Percentiles rank a stretch among this genome's conserved stretches.
phyloP scores from a whole-genome alignment of 2,888 invertebrate species.

The Diarsia mendica region DNA sequence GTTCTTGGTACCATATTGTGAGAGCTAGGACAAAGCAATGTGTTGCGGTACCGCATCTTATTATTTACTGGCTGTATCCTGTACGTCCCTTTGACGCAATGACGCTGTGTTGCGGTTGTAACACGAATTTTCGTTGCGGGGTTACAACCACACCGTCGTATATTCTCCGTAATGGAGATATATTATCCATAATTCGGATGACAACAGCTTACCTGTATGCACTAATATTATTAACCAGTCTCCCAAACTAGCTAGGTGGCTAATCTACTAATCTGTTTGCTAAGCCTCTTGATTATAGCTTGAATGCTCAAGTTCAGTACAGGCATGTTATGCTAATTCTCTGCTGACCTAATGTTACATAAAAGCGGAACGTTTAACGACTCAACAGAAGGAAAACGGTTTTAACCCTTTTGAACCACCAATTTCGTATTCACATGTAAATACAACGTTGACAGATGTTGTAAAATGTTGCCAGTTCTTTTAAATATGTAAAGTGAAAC shows the following conservation, averaged over 20 bases:
- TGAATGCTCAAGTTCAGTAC: conserved; percentile 12
- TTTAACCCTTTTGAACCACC: conserved; percentile 1
- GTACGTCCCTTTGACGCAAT: neutral
- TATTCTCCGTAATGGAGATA: conserved; percentile 4
- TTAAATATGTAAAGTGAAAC: conserved; percentile 24
- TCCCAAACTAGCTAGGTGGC: conserved; percentile 4
- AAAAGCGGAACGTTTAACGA: neutral
- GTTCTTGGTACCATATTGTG: conserved; percentile 10
- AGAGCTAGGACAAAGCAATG: conserved; percentile 23
- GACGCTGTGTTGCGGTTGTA: neutral
- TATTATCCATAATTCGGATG: conserved; percentile 28
- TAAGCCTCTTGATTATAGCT: conserved; percentile 7
- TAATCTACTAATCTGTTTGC: conserved; percentile 24
- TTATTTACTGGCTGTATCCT: conserved; percentile 20
- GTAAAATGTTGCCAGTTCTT: conserved; percentile 10
- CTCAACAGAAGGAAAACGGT: neutral
- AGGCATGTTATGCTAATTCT: conserved; percentile 10
- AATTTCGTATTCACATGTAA: conserved; percentile 5
- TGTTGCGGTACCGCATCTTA: neutral
- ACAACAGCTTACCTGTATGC: conserved; percentile 11
- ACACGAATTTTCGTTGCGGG: neutral
- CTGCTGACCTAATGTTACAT: neutral
- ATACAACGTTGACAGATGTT: neutral
- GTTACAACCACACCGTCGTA: neutral
- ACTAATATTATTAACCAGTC: conserved; percentile 34